Evolutionary conservation across 1,140 invertebrate species (phyloP), one percentile per base, ranked within the genome.

Genomic region (Rhagoletis pomonella): DNA sequence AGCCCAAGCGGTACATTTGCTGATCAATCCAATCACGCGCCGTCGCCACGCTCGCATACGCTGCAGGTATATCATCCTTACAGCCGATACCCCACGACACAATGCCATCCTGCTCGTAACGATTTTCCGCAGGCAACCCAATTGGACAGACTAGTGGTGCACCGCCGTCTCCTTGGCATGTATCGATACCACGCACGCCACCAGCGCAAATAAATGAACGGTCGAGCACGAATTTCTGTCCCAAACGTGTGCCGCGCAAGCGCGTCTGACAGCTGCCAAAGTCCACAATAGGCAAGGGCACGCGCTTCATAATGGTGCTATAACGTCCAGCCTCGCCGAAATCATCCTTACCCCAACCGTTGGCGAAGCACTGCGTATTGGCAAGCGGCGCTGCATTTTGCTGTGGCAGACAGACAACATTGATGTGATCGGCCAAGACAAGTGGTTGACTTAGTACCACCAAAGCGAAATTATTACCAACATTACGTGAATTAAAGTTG

Each of bases 311-410:
- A 67, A 96, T 95, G 3, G 95, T 95, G 59, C 96, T 95, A 89
- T 95, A 96, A 7, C 94, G 93, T 17, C 95, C 96, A 69, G 94
- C 90, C 65, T 94, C 93, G 95, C 96, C 96, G 89, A 96, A 97
- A 6, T 94, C 91, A 89, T 96, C 94, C 91, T 97, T 97, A 47
- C 97, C 97, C 97, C 97, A 98, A 19, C 97, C 97, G 87, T 95
- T 97, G 42, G 96, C 97, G 85, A 95, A 95, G 91, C 97, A 98
- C 4, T 94, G 94, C 91, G 62, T 93, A 90, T 77, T 93, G 91
- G 85, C 95, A 3, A 39, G 2, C 94, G 89, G 94, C 91, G 88
- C 73, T 19, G 90, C 89, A n/a, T 89, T 90, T 88, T 93, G 91
- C 19, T 88, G 77, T 10, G 94, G 94, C 69, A 94, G 90, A 89